Base-by-base conservation (phyloP, 2,888 invertebrate species). In the Drosophila mettleri region DNA sequence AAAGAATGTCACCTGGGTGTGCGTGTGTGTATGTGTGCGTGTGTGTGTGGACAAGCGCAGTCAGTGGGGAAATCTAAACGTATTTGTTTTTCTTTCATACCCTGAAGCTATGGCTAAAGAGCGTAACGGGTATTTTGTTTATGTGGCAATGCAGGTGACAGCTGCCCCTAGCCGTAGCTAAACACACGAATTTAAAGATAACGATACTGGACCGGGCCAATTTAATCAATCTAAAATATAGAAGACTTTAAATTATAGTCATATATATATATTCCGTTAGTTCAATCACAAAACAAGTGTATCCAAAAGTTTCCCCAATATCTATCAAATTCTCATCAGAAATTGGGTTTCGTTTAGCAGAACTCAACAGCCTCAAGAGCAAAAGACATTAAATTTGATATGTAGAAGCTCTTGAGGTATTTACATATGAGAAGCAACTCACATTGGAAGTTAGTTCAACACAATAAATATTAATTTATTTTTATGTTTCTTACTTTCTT, bases 1-100 rank as follows among this genome's bases (percentile, higher is more conserved):
- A 70, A 80, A 86, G 83, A 83, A 83, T 86, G 83, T 86, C 83
- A 83, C 78, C 81, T 60, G 58, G 60, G 36, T 57, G 51, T 54
- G 22, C 48, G n/a, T 53, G 34, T 31, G 16, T 63, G 45, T 61
- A 33, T 60, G 12, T 52, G 34, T 31, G 16, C 29, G 33, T 29
- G 36, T 55, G 14, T 59, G 39, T 66, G 52, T 54, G 60, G 43
- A 51, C 45, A 52, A 36, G 41, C 54, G 41, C 58, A 55, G 74
- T 66, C 73, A 51, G 60, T 65, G 73, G 76, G 77, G 67, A 76
- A 77, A 73, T 73, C 73, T 68, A 51, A 70, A 38, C 46, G 46
- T 41, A 65, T 67, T 71, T 58, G 45, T 54, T 62, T 70, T 34
- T 38, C 41, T 70, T 29, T 38, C 33, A 48, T 48, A 48, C 46